A percentile compares a stretch with the other conserved stretches of the same genome.
Conservation (phyloP, 2,797 vertebrate species). For the Darevskia nairensis region DNA sequence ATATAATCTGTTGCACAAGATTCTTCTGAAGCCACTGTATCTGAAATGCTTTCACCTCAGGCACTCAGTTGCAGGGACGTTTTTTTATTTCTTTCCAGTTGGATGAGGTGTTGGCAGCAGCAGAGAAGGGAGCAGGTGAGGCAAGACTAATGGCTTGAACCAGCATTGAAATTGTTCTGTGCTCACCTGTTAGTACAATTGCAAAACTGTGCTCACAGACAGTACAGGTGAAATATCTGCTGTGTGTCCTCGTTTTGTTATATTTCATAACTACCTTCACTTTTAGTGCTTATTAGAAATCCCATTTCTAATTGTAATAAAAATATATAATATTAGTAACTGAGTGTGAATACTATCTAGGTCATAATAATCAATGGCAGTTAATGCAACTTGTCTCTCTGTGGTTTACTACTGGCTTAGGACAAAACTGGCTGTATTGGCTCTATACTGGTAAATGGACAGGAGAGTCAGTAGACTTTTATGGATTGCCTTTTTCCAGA, state of each 20-base stretch:
- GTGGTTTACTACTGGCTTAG: neutral
- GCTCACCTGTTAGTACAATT: neutral
- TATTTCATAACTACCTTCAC: neutral
- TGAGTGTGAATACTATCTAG: neutral
- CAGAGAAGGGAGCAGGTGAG: neutral
- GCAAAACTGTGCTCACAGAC: neutral
- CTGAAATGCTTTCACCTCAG: neutral
- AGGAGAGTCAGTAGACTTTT: neutral
- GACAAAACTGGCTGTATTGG: neutral
- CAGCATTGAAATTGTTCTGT: neutral
- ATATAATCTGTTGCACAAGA: too few relatives aligned
- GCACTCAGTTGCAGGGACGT: neutral
- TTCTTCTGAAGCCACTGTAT: neutral
- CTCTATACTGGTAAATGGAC: neutral
- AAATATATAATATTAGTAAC: neutral
- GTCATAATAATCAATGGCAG: neutral
- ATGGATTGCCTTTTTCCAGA: neutral
- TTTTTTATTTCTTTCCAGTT: conserved; percentile 2
- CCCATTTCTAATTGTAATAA: neutral
- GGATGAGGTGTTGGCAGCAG: neutral
- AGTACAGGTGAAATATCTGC: neutral
- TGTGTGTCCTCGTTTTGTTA: neutral
- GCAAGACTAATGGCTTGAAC: neutral
- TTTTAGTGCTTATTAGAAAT: neutral
- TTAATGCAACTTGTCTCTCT: neutral